These are phyloP conservation scores for Metopolophium dirhodum DNA, from an alignment of 1,140 invertebrate genomes.

Conservation along the genomic window DNA sequence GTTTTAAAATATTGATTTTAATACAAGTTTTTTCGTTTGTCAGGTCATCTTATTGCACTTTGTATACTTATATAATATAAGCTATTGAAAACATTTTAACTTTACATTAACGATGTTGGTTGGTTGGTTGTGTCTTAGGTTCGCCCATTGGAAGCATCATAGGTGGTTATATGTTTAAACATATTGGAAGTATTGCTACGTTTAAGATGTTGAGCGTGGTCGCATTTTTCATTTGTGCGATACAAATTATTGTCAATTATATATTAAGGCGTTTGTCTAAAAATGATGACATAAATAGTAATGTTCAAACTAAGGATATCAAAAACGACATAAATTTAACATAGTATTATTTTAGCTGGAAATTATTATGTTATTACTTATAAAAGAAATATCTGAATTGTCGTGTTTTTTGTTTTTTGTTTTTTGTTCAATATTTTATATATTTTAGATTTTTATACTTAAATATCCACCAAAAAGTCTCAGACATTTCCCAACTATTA, in stretches of 20 bases:
- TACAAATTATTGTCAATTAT: background rate
- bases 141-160: conserved; percentile 6
- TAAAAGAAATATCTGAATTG: background rate
- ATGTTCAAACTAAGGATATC: background rate
- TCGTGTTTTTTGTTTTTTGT: background rate
- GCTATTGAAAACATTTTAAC: no score
- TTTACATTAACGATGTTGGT: background rate
- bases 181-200: background rate
- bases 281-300: background rate
- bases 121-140: background rate
- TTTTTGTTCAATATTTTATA: background rate
- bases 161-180: conserved; percentile 24
- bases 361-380: background rate
- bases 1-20: no score
- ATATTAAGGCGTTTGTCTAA: background rate
- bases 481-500: background rate
- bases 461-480: background rate
- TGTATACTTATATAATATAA: no score
- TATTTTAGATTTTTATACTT: background rate
- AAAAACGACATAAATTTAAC: background rate
- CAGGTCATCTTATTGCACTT: no score
- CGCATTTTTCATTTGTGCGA: background rate
- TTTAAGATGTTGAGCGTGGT: background rate
- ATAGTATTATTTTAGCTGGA: background rate
- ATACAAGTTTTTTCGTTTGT: background rate